Percentiles rank a stretch among this genome's conserved stretches.
These are phyloP conservation scores for Hermodice carunculata DNA, from an alignment of 2,888 invertebrate genomes.

Conservation along the genomic window DNA sequence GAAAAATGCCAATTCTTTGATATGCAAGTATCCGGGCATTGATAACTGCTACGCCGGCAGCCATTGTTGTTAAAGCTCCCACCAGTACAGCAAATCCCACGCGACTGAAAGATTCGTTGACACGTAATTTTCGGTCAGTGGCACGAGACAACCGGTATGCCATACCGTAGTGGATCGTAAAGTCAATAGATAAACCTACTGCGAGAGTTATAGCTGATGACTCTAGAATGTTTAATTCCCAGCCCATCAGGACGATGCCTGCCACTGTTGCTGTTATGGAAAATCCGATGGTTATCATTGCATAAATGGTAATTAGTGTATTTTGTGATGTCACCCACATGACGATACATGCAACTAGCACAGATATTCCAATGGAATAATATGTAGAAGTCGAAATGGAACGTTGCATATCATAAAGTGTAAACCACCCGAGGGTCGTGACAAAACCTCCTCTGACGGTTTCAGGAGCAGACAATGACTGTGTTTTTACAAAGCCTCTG, in stretches of 20 bases:
- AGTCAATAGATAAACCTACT: constrained; percentile 91
- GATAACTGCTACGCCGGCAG: constrained; percentile 87
- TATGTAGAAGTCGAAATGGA: constrained; percentile 86
- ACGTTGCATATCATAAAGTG: constrained; percentile 88
- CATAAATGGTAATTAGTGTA: constrained; percentile 84
- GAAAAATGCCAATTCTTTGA: constrained; percentile 89
- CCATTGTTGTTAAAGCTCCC: constrained; percentile 87
- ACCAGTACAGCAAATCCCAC: constrained; percentile 87
- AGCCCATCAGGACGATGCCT: constrained; percentile 74
- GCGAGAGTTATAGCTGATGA: constrained; percentile 91
- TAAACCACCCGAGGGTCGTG: constrained; percentile 73
- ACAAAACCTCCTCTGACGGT: constrained; percentile 79
- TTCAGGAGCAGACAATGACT: constrained; percentile 79
- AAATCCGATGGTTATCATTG: constrained; percentile 85
- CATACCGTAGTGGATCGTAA: constrained; percentile 89
- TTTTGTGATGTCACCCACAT: constrained; percentile 87
- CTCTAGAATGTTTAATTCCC: constrained; percentile 93
- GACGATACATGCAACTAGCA: constrained; percentile 81
- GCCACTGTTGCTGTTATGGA: constrained; percentile 86
- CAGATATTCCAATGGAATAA: constrained; percentile 84
- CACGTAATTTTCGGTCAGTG: constrained; percentile 6
- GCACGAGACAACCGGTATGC: constrained; percentile 74
- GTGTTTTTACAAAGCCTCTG: constrained; percentile 82
- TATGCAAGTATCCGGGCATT: constrained; percentile 89
- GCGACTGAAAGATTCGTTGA: constrained; percentile 33